phyloP scores from a whole-genome alignment of 30 jellyfish, hydroid and myxozoan species.

The Phacellophora camtschatica region DNA sequence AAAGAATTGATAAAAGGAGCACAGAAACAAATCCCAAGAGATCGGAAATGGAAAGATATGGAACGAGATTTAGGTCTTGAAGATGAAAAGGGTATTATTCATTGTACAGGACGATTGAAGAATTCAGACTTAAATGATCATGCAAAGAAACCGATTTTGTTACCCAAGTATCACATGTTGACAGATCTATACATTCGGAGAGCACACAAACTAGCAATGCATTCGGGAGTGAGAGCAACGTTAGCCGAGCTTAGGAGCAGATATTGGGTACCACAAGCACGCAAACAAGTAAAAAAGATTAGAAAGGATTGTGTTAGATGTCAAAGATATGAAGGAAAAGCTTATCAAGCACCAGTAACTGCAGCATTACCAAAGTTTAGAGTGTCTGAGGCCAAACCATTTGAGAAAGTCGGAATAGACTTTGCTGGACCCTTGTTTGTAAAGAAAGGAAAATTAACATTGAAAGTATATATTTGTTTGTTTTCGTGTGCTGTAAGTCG shows the following conservation, averaged over 20 bases:
- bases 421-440: conserved; percentile 32
- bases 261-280: conserved; percentile 41
- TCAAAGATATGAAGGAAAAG: conserved; percentile 11
- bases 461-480: neutral
- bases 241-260: conserved; percentile 11
- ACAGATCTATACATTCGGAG: neutral
- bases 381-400: conserved; percentile 1
- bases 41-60: neutral
- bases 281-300: conserved; percentile 4
- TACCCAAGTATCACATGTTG: neutral
- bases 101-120: neutral
- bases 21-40: neutral
- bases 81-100: neutral
- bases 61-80: neutral
- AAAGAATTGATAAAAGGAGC: neutral
- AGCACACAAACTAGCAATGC: no score
- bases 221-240: neutral
- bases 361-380: conserved; percentile 47
- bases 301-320: neutral
- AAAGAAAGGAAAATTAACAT: neutral
- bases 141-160: neutral
- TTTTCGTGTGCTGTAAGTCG: conserved; percentile 15
- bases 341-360: neutral
- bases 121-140: neutral
- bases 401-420: conserved; percentile 27